phyloP scores from a whole-genome alignment of 2,797 vertebrate genomes.

The Parambassis ranga region DNA sequence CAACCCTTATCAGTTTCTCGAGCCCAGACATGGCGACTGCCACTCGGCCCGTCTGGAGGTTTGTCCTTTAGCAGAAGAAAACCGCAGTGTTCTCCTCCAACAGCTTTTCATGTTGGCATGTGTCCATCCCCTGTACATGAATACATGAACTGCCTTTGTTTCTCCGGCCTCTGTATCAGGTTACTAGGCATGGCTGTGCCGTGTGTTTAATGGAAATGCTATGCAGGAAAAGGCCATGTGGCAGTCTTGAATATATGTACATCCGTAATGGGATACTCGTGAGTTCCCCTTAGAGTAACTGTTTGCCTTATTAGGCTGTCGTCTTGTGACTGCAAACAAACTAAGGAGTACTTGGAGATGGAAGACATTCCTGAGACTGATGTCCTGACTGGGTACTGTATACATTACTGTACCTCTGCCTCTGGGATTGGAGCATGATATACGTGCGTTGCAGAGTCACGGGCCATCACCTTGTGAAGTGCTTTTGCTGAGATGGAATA shows the following conservation, averaged over 20 bases:
- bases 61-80: slow-evolving; percentile 51
- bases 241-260: slow-evolving; percentile 72
- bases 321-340: slow-evolving; percentile 73
- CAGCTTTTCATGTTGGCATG: slow-evolving; percentile 70
- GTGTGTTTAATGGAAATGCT: slow-evolving; percentile 76
- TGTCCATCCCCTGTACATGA: slow-evolving; percentile 73
- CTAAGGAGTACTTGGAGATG: slow-evolving; percentile 35
- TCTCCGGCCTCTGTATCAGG: slow-evolving; percentile 62
- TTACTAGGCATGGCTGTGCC: slow-evolving; percentile 69
- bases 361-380: slow-evolving; percentile 41
- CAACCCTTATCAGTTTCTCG: slow-evolving; percentile 8
- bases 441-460: slow-evolving; percentile 30
- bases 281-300: slow-evolving; percentile 67
- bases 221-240: slow-evolving; percentile 73
- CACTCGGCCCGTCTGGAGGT: slow-evolving; percentile 55
- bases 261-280: slow-evolving; percentile 79
- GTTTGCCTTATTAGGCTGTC: slow-evolving; percentile 76
- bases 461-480: slow-evolving; percentile 39
- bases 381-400: slow-evolving; percentile 41
- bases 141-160: slow-evolving; percentile 80
- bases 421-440: slow-evolving; percentile 44
- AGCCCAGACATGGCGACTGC: slow-evolving; percentile 42
- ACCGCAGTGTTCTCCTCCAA: slow-evolving; percentile 56
- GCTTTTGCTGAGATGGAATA: slow-evolving; percentile 57
- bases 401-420: slow-evolving; percentile 40